phyloP scores from a whole-genome alignment of 2,113 vertebrate species.

The Callaeas wilsoni region DNA sequence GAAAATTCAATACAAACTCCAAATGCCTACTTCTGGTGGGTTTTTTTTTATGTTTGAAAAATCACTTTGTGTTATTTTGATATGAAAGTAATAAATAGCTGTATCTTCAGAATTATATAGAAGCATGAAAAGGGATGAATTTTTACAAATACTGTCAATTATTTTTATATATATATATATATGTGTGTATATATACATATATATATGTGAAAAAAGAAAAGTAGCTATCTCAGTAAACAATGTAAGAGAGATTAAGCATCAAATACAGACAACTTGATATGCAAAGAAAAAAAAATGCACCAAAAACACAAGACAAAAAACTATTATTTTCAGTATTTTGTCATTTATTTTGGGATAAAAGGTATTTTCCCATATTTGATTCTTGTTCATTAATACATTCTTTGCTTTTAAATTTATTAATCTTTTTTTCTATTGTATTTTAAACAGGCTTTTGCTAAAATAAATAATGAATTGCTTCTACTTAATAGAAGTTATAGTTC shows the following conservation, averaged over 20 bases:
- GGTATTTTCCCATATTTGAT: background rate
- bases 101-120: background rate
- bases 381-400: background rate
- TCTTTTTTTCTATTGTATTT: background rate
- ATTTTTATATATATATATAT: background rate
- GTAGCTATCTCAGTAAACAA: background rate
- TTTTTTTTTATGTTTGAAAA: background rate
- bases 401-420: background rate
- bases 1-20: background rate
- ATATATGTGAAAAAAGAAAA: background rate
- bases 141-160: background rate
- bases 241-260: background rate
- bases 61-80: background rate
- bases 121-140: background rate
- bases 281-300: background rate
- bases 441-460: background rate
- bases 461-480: background rate
- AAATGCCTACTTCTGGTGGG: background rate
- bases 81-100: background rate
- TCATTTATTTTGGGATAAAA: background rate
- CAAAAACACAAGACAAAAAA: background rate
- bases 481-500: background rate
- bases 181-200: background rate
- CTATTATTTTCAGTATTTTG: background rate
- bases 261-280: background rate